These are phyloP conservation scores for Xerus rutilus DNA, from an alignment of 2,797 vertebrate genomes.

Conservation along the genomic window DNA sequence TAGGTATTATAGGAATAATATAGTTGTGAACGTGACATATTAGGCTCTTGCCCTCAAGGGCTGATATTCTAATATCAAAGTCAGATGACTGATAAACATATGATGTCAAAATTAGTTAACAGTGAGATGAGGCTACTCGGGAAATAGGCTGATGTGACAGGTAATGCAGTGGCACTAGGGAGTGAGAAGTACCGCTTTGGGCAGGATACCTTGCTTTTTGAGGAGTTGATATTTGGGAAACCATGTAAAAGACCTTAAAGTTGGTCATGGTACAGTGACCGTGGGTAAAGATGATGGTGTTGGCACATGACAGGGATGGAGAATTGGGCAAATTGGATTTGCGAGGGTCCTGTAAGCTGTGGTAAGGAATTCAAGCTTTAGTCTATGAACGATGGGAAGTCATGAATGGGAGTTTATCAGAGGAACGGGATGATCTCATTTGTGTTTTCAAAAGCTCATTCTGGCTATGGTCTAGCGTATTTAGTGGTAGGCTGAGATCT, in stretches of 20 bases:
- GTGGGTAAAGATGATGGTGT: background rate
- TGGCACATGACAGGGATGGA: rapidly evolving
- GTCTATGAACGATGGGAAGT: background rate
- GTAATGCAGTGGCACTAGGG: background rate
- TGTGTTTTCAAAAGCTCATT: background rate
- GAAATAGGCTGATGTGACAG: background rate
- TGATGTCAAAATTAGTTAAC: background rate
- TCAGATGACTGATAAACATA: background rate
- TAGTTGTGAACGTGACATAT: background rate
- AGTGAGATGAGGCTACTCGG: background rate
- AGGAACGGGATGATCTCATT: background rate
- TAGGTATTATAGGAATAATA: background rate
- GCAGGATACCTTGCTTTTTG: background rate
- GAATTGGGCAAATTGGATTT: background rate
- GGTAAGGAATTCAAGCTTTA: background rate
- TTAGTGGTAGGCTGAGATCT: background rate
- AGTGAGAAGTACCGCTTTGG: background rate
- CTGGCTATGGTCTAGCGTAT: background rate
- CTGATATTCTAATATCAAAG: background rate
- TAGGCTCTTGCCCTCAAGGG: background rate
- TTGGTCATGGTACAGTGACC: too few species aligned
- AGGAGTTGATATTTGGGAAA: background rate
- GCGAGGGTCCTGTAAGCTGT: background rate
- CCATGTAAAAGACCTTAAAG: background rate
- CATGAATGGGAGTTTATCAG: background rate